Conservation (phyloP, 1,140 invertebrate genomes). For the Nomia melanderi region DNA sequence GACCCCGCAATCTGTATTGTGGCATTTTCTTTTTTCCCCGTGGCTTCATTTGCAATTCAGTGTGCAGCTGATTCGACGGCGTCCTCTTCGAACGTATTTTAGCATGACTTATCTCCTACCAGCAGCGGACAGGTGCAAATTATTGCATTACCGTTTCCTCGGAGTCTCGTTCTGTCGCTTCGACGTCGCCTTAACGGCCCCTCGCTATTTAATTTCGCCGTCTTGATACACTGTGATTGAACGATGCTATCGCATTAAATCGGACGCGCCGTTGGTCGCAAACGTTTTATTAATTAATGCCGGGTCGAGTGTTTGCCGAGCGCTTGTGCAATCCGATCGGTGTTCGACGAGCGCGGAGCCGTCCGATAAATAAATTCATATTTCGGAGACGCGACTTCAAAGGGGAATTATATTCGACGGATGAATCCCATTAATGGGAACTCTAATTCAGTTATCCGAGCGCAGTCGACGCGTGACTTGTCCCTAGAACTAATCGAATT, state of each 20-base stretch:
- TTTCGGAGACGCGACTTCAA: too few species aligned
- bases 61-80: conserved; percentile 18
- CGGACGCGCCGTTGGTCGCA: not conserved
- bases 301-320: not conserved
- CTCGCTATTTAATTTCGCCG: not conserved
- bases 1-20: not conserved
- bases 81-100: not conserved
- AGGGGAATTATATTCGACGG: too few species aligned
- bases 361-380: too few species aligned
- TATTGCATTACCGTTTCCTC: not conserved
- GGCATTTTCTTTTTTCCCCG: not conserved
- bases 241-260: not conserved
- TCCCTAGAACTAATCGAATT: too few species aligned
- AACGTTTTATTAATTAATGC: not conserved
- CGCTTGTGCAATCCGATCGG: too few species aligned
- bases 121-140: conserved; percentile 30
- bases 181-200: not conserved
- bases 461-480: too few species aligned
- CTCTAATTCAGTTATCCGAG: too few species aligned
- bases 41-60: conserved; percentile 27
- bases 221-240: not conserved
- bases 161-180: not conserved
- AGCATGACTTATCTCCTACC: not conserved
- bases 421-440: too few species aligned
- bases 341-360: too few species aligned